These are phyloP conservation scores for Serranus cabrilla DNA, from an alignment of 2,797 vertebrate species.

Conservation along the genomic window DNA sequence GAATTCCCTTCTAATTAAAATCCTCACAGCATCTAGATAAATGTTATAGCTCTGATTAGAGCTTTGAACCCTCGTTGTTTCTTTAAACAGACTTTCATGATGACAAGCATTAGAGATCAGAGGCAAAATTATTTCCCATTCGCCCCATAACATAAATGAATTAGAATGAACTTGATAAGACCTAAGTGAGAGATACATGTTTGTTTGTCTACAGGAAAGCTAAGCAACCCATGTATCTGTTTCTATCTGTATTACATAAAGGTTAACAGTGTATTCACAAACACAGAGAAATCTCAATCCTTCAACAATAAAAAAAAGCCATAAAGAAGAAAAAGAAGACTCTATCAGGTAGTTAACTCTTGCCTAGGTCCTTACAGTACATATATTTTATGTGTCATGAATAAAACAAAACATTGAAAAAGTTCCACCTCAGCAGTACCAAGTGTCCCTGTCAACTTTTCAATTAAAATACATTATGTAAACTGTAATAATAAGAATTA, in stretches of 20 bases:
- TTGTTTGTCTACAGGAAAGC: slow-evolving; percentile 12
- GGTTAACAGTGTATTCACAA: background rate
- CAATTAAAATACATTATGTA: no score
- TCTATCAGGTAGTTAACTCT: background rate
- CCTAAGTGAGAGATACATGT: slow-evolving; percentile 25
- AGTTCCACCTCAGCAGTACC: background rate
- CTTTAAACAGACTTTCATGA: slow-evolving; percentile 42
- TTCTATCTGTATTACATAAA: slow-evolving; percentile 17
- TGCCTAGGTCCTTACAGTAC: background rate
- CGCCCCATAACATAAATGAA: slow-evolving; percentile 35
- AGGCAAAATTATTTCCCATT: slow-evolving; percentile 58
- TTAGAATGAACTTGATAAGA: slow-evolving; percentile 39
- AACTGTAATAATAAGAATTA: no score
- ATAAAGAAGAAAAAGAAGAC: background rate
- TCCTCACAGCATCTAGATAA: slow-evolving; percentile 64
- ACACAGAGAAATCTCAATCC: background rate
- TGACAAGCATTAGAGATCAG: slow-evolving; percentile 64
- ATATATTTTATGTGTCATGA: background rate
- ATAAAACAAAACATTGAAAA: background rate
- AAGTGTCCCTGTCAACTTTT: background rate
- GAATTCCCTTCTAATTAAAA: slow-evolving; percentile 78
- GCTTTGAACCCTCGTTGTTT: slow-evolving; percentile 59
- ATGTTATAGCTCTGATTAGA: slow-evolving; percentile 66
- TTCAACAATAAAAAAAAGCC: background rate
- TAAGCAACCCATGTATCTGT: background rate